Evolutionary conservation across 2,113 vertebrate genomes (phyloP).

Genomic region (Steatornis caripensis): DNA sequence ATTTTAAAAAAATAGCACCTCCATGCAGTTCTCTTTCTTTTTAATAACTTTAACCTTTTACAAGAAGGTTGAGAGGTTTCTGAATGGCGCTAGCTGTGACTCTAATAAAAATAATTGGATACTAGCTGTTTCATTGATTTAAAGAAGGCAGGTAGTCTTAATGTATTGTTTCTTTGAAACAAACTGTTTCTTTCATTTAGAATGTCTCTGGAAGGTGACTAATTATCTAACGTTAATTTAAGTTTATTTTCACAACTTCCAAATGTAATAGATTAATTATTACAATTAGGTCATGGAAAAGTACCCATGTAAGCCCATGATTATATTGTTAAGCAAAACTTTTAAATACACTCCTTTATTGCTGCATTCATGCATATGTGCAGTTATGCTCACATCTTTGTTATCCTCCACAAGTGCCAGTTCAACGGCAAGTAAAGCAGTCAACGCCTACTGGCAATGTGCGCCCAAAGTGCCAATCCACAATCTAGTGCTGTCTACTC

Average conservation of each 20-base stretch:
- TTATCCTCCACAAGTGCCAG: not conserved
- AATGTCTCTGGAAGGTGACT: not conserved
- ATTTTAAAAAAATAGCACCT: not conserved
- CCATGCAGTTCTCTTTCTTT: not conserved
- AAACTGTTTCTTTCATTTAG: not conserved
- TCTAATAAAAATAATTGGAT: slow-evolving; percentile 17
- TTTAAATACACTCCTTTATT: not conserved
- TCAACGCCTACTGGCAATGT: not conserved
- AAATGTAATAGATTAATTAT: not conserved
- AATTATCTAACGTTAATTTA: not conserved
- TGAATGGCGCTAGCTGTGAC: not conserved
- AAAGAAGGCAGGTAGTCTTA: not conserved
- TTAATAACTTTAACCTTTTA: slow-evolving; percentile 21
- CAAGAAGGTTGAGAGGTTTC: not conserved
- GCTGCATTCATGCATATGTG: not conserved
- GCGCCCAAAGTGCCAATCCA: not conserved
- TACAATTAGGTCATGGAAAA: not conserved
- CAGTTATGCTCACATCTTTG: not conserved
- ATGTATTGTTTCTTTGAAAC: not conserved
- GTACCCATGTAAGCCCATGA: not conserved
- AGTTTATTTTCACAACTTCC: not conserved
- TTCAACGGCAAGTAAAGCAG: not conserved
- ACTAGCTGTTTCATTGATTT: slow-evolving; percentile 9
- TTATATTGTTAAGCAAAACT: not conserved
- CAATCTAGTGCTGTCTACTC: not conserved